Conservation (phyloP, 2,113 vertebrate genomes). For the Misgurnus anguillicaudatus region DNA sequence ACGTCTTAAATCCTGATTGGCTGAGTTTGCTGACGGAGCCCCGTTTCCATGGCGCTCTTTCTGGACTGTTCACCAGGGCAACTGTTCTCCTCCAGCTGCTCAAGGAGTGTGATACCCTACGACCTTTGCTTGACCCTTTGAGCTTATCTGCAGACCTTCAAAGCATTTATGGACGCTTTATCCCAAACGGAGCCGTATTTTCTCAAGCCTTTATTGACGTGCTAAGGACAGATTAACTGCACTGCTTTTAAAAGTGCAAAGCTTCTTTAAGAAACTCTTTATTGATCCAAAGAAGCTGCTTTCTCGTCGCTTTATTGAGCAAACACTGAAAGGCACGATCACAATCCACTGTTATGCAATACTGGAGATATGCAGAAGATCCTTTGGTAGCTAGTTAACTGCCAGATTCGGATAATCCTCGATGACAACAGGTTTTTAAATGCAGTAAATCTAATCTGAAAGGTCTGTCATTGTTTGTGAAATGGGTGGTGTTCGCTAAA, state of each 20-base stretch:
- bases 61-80: conserved; percentile 70
- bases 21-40: conserved; percentile 74
- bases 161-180: conserved; percentile 63
- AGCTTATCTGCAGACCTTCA: conserved; percentile 62
- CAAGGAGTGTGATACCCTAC: conserved; percentile 54
- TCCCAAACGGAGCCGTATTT: conserved; percentile 67
- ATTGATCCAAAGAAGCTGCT: not conserved
- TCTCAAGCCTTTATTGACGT: conserved; percentile 57
- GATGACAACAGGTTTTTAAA: not conserved
- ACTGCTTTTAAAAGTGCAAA: not conserved
- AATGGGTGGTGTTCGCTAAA: conserved; percentile 22
- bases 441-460: not conserved
- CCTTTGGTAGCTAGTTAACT: not conserved
- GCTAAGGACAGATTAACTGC: conserved; percentile 40
- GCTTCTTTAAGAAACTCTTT: not conserved
- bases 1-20: conserved; percentile 53
- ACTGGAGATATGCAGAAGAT: not conserved
- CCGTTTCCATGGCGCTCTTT: conserved; percentile 68
- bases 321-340: not conserved
- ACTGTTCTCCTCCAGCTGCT: conserved; percentile 62
- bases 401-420: not conserved
- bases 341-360: not conserved
- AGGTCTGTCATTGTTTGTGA: conserved; percentile 5
- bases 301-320: not conserved
- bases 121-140: conserved; percentile 49